phyloP scores from a whole-genome alignment of 2,888 invertebrate species.

The Drosophila infuscata region DNA sequence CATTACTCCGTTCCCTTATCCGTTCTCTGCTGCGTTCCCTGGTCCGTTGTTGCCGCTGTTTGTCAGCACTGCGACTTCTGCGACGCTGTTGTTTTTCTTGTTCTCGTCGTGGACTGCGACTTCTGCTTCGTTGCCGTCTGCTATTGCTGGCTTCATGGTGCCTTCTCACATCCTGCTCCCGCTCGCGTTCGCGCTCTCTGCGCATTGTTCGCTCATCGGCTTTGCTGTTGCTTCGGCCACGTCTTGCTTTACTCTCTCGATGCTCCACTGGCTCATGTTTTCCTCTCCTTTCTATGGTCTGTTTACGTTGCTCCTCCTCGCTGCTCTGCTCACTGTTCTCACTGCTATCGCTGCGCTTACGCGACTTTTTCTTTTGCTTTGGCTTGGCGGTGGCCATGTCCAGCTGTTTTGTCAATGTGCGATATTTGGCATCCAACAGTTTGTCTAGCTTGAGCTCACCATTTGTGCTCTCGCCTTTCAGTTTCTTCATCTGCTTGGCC shows the following conservation, averaged over 20 bases:
- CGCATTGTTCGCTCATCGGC: slow-evolving; percentile 4
- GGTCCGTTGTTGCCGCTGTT: not conserved
- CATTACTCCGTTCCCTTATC: slow-evolving; percentile 3
- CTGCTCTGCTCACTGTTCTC: not conserved
- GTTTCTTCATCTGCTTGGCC: slow-evolving; percentile 85
- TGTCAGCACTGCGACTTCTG: slow-evolving; percentile 23
- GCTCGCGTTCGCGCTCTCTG: slow-evolving; percentile 10
- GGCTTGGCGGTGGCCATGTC: slow-evolving; percentile 79
- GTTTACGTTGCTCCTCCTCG: not conserved
- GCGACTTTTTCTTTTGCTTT: slow-evolving; percentile 44
- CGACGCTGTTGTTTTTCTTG: slow-evolving; percentile 1
- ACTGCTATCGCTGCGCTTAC: slow-evolving; percentile 19
- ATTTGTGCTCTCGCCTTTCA: slow-evolving; percentile 85
- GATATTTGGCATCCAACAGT: slow-evolving; percentile 83
- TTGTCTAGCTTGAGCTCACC: slow-evolving; percentile 81
- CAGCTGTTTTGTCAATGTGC: slow-evolving; percentile 84
- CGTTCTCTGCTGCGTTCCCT: slow-evolving; percentile 6
- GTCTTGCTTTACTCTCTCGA: slow-evolving; percentile 4
- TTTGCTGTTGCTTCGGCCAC: slow-evolving; percentile 12
- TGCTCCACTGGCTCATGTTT: not conserved
- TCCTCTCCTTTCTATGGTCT: not conserved
- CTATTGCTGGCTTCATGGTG: slow-evolving; percentile 2
- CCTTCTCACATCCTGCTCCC: not conserved
- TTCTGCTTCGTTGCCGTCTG: slow-evolving; percentile 20
- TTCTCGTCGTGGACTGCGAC: slow-evolving; percentile 28